A percentile compares a stretch with the other conserved stretches of the same genome.
These are phyloP conservation scores for Regulus satrapa DNA, from an alignment of 2,113 vertebrate species.

Conservation along the genomic window DNA sequence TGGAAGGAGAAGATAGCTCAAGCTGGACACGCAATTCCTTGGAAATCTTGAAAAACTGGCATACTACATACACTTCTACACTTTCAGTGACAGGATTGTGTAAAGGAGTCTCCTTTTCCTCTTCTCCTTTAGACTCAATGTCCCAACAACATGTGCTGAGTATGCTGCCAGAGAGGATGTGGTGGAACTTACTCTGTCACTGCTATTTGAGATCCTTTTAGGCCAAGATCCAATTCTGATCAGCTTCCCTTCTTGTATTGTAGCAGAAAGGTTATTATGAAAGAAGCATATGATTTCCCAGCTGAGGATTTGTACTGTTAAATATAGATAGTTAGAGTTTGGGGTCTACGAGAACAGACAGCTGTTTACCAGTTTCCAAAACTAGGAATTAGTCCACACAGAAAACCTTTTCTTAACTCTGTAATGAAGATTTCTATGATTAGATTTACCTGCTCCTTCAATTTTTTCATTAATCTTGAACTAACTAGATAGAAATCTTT, in stretches of 20 bases:
- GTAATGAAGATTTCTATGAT: background rate
- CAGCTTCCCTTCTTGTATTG: background rate
- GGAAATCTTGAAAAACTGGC: background rate
- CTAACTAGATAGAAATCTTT: background rate
- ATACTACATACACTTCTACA: rapidly evolving
- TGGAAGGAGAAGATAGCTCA: background rate
- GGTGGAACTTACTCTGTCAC: background rate
- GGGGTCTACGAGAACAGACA: background rate
- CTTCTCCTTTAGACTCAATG: background rate
- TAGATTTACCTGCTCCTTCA: background rate
- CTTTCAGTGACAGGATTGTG: background rate
- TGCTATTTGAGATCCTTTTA: background rate
- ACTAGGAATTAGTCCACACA: background rate
- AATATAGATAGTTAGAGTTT: background rate
- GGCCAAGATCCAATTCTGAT: background rate
- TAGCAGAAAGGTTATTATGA: background rate
- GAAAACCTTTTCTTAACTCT: background rate
- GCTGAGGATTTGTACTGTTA: background rate
- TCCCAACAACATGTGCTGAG: background rate
- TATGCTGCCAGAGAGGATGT: background rate
- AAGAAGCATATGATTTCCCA: rapidly evolving
- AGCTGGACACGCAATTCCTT: background rate
- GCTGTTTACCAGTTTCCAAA: background rate
- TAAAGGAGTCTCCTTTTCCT: background rate
- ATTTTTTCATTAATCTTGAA: background rate